Base-by-base conservation (phyloP, 2,888 invertebrate species). In the Pyralis farinalis region DNA sequence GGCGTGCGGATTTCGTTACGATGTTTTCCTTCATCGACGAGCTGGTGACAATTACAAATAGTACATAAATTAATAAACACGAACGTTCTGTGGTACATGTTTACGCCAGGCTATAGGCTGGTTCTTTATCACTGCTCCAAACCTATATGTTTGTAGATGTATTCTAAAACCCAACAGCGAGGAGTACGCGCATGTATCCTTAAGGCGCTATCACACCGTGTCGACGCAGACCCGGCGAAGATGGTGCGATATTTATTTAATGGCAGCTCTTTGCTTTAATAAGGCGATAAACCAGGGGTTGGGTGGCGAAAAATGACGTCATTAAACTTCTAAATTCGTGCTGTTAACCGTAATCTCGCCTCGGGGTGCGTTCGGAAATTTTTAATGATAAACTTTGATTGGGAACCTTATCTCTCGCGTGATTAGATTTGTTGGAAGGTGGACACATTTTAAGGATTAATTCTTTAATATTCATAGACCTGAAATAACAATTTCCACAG, bases 231-330 rank as follows among this genome's bases (percentile, higher is more conserved):
- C n/a, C 25, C 22, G n/a, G 10, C 22, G 21, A 32, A 21, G 22
- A 30, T 30, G 12, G 55, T 42, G 50, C 46, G 66, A 70, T 75
- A 71, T 76, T 75, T 71, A 74, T 69, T 69, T 72, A 69, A 76
- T 66, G 63, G 63, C 55, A 37, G 52, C 64, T 51, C 61, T 58
- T 61, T 53, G 56, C 63, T 65, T 74, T 77, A 75, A 78, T 71
- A 74, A 75, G 68, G 59, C 71, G 77, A 80, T 79, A 78, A 78
- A 76, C 58, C 71, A 64, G 55, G 51, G 52, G 53, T 41, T 45
- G 52, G 58, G 67, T 70, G 73, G 70, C 73, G 76, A 77, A 74
- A 76, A 78, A 79, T 78, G 68, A 70, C 64, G 64, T 67, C 75
- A 76, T 77, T 77, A 70, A 73, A 73, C 59, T 67, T 58, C 61